A percentile compares a stretch with the other conserved stretches of the same genome.
phyloP scores from a whole-genome alignment of 2,113 vertebrate species.

The Corythaeola cristata region DNA sequence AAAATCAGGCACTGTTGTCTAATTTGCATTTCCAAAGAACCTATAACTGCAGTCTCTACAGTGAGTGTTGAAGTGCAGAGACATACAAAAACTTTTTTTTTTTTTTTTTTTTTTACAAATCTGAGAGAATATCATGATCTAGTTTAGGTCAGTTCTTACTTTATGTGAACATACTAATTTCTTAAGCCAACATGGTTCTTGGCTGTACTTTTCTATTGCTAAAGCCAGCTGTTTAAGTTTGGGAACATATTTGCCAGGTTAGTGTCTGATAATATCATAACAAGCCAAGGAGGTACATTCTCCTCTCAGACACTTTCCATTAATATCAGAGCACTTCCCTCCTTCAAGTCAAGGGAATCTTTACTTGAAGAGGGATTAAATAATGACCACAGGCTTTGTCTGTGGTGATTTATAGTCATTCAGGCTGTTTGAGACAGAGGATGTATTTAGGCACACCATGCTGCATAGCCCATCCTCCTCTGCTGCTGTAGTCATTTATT shows the following conservation, averaged over 20 bases:
- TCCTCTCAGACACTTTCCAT: not conserved
- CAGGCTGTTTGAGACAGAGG: not conserved
- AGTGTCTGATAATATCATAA: not conserved
- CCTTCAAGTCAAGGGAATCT: not conserved
- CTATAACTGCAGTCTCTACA: constrained; percentile 38
- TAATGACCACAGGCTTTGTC: not conserved
- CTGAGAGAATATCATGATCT: not conserved
- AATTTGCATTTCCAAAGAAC: constrained; percentile 68
- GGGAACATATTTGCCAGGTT: not conserved
- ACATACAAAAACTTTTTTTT: not conserved
- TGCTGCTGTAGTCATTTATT: not conserved
- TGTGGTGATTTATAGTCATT: not conserved
- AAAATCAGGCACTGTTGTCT: constrained; percentile 65
- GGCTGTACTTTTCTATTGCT: constrained; percentile 13
- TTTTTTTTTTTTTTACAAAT: not conserved
- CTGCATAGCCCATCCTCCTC: not conserved
- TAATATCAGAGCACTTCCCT: not conserved
- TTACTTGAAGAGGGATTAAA: not conserved
- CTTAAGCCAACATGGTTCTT: not conserved
- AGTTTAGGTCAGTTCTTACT: constrained; percentile 43
- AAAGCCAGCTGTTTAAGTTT: not conserved
- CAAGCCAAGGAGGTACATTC: not conserved
- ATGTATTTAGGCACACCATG: not conserved
- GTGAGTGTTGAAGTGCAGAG: constrained; percentile 50
- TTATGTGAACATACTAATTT: not conserved